These are phyloP conservation scores for Porites lobata DNA, from an alignment of 92 coral and sea anemone species.

Conservation along the genomic window DNA sequence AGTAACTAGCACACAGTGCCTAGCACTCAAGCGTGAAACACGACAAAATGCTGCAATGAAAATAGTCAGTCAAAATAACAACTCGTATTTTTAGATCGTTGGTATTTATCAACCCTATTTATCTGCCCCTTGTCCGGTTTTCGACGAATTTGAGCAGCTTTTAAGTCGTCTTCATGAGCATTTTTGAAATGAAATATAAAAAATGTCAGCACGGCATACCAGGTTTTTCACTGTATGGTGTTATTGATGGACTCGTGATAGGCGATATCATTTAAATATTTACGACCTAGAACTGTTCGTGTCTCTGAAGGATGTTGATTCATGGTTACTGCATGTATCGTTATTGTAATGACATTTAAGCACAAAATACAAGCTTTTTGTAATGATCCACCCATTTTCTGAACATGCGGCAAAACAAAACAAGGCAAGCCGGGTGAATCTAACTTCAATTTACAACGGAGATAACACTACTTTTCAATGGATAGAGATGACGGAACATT, in stretches of 20 bases:
- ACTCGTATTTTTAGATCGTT: not conserved
- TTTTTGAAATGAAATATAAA: not conserved
- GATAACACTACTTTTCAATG: not conserved
- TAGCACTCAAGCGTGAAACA: not conserved
- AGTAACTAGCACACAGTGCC: too few species aligned
- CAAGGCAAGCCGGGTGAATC: not conserved
- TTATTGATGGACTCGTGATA: not conserved
- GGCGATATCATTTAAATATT: not conserved
- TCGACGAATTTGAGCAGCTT: not conserved
- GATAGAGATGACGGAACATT: not conserved
- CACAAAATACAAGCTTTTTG: not conserved
- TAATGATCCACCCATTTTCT: not conserved
- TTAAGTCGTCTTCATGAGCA: conserved; percentile 8
- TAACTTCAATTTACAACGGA: not conserved
- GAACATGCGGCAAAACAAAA: not conserved
- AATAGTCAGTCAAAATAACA: not conserved
- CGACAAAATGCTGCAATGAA: not conserved
- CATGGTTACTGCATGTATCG: not conserved
- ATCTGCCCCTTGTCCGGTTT: not conserved
- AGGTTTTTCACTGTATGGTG: not conserved
- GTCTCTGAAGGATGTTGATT: not conserved
- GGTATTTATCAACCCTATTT: not conserved
- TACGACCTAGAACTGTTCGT: not conserved
- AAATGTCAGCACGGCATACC: not conserved
- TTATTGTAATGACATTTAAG: not conserved